Evolutionary conservation across 2,888 invertebrate species (phyloP).

Genomic region (Stenichneumon culpator): DNA sequence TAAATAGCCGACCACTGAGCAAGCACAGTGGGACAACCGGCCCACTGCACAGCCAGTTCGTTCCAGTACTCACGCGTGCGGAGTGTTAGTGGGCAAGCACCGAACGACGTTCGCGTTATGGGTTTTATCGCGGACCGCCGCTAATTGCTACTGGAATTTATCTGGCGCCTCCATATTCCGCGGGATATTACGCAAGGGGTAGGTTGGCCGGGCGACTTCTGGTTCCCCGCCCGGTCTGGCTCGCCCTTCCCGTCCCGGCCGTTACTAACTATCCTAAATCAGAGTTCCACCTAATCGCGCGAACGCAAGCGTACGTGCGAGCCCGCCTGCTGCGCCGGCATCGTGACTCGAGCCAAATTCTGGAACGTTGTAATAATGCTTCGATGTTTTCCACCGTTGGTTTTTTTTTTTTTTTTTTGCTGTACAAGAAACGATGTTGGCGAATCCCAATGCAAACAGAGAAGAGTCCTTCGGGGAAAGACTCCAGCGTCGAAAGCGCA

Average conservation of each 20-base stretch:
- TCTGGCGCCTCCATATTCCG: slow-evolving; percentile 74
- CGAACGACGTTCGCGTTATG: slow-evolving; percentile 72
- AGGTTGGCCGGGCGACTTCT: slow-evolving; percentile 50
- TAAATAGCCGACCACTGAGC: background rate
- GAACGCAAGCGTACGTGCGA: slow-evolving; percentile 38
- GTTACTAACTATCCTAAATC: slow-evolving; percentile 74
- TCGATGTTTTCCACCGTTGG: background rate
- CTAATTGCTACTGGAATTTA: slow-evolving; percentile 78
- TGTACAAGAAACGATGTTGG: background rate
- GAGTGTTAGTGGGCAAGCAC: slow-evolving; percentile 43
- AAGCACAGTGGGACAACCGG: background rate
- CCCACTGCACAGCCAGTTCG: background rate
- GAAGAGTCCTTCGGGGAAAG: background rate
- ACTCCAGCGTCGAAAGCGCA: background rate
- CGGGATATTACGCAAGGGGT: slow-evolving; percentile 66
- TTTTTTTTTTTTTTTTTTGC: background rate
- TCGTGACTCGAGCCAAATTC: slow-evolving; percentile 41
- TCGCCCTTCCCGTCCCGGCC: slow-evolving; percentile 55
- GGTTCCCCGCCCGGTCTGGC: slow-evolving; percentile 51
- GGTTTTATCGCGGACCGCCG: slow-evolving; percentile 77
- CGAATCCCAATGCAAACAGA: background rate
- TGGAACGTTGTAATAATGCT: background rate
- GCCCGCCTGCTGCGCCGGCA: slow-evolving; percentile 46
- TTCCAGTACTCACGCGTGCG: slow-evolving; percentile 5
- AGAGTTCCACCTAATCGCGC: slow-evolving; percentile 64